A percentile compares a stretch with the other conserved stretches of the same genome.
Evolutionary conservation across 35 echinoderm and acorn worm species (phyloP).

Genomic region (Hemicentrotus pulcherrimus): DNA sequence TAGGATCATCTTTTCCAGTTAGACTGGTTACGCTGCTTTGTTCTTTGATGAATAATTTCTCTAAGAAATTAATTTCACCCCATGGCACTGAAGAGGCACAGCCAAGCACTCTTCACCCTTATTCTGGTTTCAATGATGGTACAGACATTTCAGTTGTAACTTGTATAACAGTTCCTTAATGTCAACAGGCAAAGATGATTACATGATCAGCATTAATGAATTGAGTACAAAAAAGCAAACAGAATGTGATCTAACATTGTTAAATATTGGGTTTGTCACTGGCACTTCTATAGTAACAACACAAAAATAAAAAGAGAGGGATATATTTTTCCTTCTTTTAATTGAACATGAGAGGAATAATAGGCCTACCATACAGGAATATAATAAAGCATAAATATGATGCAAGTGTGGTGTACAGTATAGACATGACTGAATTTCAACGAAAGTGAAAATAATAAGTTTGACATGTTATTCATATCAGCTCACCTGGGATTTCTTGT

Average conservation of each 20-base stretch:
- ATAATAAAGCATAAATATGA: too few relatives aligned
- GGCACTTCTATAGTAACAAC: background rate
- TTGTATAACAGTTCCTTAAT: too few relatives aligned
- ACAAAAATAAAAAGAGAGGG: background rate
- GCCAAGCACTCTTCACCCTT: too few relatives aligned
- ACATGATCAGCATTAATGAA: too few relatives aligned
- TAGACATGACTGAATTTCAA: background rate
- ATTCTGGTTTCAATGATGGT: too few relatives aligned
- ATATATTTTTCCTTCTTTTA: background rate
- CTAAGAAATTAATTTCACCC: background rate
- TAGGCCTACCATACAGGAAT: background rate
- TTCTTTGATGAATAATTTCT: background rate
- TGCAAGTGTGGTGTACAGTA: too few relatives aligned
- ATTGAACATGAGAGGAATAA: background rate
- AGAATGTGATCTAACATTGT: too few relatives aligned
- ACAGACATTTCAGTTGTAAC: too few relatives aligned
- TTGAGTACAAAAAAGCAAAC: too few relatives aligned
- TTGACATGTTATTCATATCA: background rate
- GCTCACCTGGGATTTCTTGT: background rate
- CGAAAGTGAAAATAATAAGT: background rate
- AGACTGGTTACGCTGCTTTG: background rate
- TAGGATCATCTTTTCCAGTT: background rate
- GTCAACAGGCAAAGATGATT: too few relatives aligned
- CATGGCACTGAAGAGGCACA: background rate
- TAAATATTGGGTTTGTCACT: too few relatives aligned